Evolutionary conservation across 2,113 vertebrate species (phyloP).

Genomic region (Scomber japonicus): DNA sequence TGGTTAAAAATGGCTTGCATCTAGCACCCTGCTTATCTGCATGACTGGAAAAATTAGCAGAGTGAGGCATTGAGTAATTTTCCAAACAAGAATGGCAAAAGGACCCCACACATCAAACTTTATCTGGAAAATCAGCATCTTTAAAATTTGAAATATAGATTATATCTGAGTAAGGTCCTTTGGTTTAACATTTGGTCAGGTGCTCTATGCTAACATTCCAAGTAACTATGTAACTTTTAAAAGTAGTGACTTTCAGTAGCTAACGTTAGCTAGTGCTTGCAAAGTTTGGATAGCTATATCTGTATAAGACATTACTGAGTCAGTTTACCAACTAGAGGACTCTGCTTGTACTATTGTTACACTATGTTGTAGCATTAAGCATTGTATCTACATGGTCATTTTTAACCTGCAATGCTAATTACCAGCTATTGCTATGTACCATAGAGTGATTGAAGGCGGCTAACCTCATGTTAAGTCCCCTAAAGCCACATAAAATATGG

Average conservation of each 20-base stretch:
- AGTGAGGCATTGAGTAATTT: background rate
- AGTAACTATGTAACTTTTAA: background rate
- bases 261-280: background rate
- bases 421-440: background rate
- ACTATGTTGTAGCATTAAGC: background rate
- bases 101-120: background rate
- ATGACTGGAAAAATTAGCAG: background rate
- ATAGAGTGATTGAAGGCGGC: background rate
- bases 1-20: conserved; percentile 1
- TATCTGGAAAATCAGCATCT: background rate
- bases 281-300: too few species aligned
- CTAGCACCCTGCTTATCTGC: conserved; percentile 17
- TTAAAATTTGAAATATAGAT: background rate
- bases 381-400: too few species aligned
- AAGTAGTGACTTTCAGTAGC: background rate
- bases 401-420: background rate
- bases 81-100: background rate
- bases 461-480: background rate
- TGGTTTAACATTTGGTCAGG: background rate
- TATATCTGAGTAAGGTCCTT: background rate
- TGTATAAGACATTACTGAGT: background rate
- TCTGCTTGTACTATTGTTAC: too few species aligned
- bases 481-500: background rate
- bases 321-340: background rate
- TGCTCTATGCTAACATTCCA: too few species aligned